These are phyloP conservation scores for Procambarus virginalis DNA, from an alignment of 1,140 invertebrate species.

Conservation along the genomic window DNA sequence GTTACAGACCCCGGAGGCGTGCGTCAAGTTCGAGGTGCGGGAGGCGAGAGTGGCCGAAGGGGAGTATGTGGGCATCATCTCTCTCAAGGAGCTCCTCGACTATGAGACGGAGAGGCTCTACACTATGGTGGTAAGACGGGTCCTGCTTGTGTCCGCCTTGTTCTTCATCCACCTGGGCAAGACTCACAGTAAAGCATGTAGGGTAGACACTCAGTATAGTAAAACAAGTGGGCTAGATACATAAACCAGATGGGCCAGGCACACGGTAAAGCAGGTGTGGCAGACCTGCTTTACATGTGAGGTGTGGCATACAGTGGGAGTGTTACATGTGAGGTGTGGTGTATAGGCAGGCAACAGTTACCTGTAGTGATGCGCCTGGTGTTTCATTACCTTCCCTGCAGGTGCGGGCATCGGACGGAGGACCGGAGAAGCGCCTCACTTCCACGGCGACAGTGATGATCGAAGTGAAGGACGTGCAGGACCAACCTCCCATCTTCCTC, in stretches of 20 bases:
- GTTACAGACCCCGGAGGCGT: conserved; percentile 71
- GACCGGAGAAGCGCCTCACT: conserved; percentile 77
- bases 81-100: conserved; percentile 80
- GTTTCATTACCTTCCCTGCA: background rate
- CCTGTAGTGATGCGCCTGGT: no score
- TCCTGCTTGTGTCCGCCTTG: conserved; percentile 56
- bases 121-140: conserved; percentile 75
- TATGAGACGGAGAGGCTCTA: conserved; percentile 85
- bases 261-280: no score
- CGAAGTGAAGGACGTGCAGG: conserved; percentile 85
- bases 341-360: no score
- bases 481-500: conserved; percentile 86
- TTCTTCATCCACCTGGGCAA: background rate
- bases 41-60: conserved; percentile 79
- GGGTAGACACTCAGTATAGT: no score
- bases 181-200: no score
- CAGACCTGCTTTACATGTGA: no score
- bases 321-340: no score
- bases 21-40: conserved; percentile 72
- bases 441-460: conserved; percentile 83
- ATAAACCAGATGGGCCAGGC: no score
- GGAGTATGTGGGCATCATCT: conserved; percentile 81
- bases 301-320: no score
- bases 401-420: conserved; percentile 80
- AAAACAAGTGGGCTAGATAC: no score